These are phyloP conservation scores for Periophthalmus modestus DNA, from an alignment of 2,113 vertebrate species.

Conservation along the genomic window DNA sequence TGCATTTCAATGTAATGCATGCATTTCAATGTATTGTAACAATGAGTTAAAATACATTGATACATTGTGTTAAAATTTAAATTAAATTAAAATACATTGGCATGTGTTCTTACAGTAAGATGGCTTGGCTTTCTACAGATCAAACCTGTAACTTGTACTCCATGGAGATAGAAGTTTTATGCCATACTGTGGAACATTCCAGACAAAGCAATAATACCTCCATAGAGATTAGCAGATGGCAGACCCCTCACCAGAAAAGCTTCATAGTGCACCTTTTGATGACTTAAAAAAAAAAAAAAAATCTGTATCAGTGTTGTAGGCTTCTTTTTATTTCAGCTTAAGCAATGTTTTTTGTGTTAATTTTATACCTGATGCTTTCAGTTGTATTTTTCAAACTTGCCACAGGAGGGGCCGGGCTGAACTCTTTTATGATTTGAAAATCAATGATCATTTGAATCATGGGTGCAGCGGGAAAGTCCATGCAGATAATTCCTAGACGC, in stretches of 20 bases:
- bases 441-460: conserved; percentile 76
- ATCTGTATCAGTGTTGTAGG: too few species aligned
- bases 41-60: too few species aligned
- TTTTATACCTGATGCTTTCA: conserved; percentile 17
- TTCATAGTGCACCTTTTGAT: background rate
- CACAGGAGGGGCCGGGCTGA: background rate
- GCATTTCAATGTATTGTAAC: too few species aligned
- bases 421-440: conserved; percentile 69
- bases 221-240: too few species aligned
- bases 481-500: conserved; percentile 79
- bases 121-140: background rate
- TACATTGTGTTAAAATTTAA: too few species aligned
- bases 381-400: background rate
- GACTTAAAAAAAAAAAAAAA: background rate
- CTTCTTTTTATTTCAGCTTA: background rate
- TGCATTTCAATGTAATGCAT: too few species aligned
- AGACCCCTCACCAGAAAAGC: too few species aligned
- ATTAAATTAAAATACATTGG: background rate
- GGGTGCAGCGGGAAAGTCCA: conserved; percentile 81
- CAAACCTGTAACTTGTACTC: background rate
- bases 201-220: too few species aligned
- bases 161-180: background rate
- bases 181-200: background rate
- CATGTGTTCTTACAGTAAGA: background rate
- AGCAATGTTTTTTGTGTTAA: background rate